Percentiles rank a stretch among this genome's conserved stretches.
These are phyloP conservation scores for Lithophane ornitopus DNA, from an alignment of 2,888 invertebrate species.

Conservation along the genomic window DNA sequence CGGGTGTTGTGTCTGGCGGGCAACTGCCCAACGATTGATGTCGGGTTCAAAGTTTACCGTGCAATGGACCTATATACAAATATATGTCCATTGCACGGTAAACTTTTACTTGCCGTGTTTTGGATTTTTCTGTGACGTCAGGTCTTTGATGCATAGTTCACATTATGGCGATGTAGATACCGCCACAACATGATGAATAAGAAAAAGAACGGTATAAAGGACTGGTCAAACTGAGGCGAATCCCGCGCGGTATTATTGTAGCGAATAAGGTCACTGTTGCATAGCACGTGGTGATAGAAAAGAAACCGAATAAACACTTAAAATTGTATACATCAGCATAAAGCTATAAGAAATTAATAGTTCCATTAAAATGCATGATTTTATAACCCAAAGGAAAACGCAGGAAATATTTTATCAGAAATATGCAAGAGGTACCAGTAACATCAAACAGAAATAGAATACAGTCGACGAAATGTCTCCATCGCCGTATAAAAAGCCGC, in stretches of 20 bases:
- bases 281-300: not conserved
- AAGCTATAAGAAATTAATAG: not conserved
- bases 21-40: too few relatives aligned
- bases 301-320: not conserved
- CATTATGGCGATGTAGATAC: too few relatives aligned
- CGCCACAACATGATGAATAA: too few relatives aligned
- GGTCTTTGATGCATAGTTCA: too few relatives aligned
- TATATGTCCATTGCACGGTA: too few relatives aligned
- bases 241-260: too few relatives aligned
- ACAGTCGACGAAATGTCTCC: constrained; percentile 25
- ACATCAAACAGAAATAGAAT: constrained; percentile 19
- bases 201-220: not conserved
- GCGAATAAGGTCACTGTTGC: not conserved
- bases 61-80: too few relatives aligned
- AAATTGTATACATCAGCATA: not conserved
- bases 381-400: not conserved
- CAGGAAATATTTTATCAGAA: not conserved
- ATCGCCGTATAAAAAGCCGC: constrained; percentile 14
- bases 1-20: too few relatives aligned
- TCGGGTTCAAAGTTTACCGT: too few relatives aligned
- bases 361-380: not conserved
- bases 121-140: too few relatives aligned
- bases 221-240: too few relatives aligned
- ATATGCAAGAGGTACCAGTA: constrained; percentile 1
- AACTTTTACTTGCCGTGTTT: too few relatives aligned